Evolutionary conservation across 30 jellyfish, hydroid and myxozoan species (phyloP), one percentile per base, ranked within the genome.

Genomic region (Aurelia aurita): DNA sequence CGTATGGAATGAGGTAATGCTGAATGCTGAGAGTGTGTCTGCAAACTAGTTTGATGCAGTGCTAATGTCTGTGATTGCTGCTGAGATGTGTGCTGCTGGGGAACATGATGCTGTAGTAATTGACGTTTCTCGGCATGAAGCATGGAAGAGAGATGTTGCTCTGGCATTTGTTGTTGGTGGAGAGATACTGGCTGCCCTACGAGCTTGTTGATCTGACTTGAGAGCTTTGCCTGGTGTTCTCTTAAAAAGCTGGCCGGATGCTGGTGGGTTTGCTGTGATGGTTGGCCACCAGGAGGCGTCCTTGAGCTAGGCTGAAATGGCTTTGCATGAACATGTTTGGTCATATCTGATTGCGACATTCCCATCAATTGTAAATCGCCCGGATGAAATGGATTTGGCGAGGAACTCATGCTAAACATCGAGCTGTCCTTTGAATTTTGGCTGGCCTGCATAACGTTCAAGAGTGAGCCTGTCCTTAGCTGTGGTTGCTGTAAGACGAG

Each of bases 281-380:
- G 53, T 43, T 87, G 97, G 34, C 82, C 84, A 46, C 89, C 63
- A 7, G 98, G 98, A n/a, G 97, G 97, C 64, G 98, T 87, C 35
- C 92, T 89, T 25, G 98, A 80, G 61, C 97, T 92, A 2, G 99
- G 99, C 74, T 94, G 94, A 88, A 94, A 94, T 29, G 99, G 99
- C 72, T 94, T 94, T 18, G 99, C 99, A 66, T 94, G 72, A 25
- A 94, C 99, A 55, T 94, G 99, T 39, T 94, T 94, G 55, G 89
- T 84, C 71, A 94, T 61, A 79, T 87, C 97, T 1, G 99, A 88
- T 59, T 91, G 29, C 1, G 90, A 79, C 77, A 78, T 84, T 14
- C 86, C 87, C 57, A 61, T 29, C 63, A 77, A 22, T 35, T 88
- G 90, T 43, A 69, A 79, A 32, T 72, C 90, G 27, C 74, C 81